Evolutionary conservation across 1,140 invertebrate genomes (phyloP), one percentile per base, ranked within the genome.

Genomic region (Pogonomyrmex barbatus): DNA sequence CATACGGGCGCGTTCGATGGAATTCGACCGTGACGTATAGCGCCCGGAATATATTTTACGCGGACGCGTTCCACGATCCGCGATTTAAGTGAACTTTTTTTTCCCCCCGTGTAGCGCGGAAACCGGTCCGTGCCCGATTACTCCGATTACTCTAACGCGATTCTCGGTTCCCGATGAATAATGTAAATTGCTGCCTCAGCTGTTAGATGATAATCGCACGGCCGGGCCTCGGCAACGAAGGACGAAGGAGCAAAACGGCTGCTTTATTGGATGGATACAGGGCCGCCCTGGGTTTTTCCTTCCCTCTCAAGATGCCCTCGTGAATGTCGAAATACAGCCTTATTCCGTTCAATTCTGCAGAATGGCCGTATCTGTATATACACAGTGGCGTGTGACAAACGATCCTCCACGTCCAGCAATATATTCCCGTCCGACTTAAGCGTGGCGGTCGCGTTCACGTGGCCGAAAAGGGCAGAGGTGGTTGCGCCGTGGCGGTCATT

Each of bases 401-500:
- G 88, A 85, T 78, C 58, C 42, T 30, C 39, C 58, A 54, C 62
- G 45, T 73, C 33, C 14, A 36, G 67, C n/a, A 78, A 89, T 83
- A 89, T 87, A 88, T 88, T 79, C 79, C 63, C 87, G 85, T 87
- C 85, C 33, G 84, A 60, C 85, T 87, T 88, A 87, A 84, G 79
- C 85, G 85, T 33, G 76, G 63, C 79, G 75, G 75, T 79, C 62
- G 84, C 67, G 78, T 89, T 87, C 71, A 89, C 84, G 52, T 65
- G 67, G 65, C 45, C 73, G 85, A 87, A 79, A 89, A 89, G 36
- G 71, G 60, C 85, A 68, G 54, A 65, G 88, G 60, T 75, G 77
- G 85, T 79, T 86, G 77, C 76, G 77, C 77, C 76, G 54, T 45
- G 75, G 84, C 36, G 84, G 70, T 89, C 88, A 87, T 90, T 89